These are phyloP conservation scores for Loris lydekkerianus DNA, from an alignment of 2,797 vertebrate genomes.

Conservation along the genomic window DNA sequence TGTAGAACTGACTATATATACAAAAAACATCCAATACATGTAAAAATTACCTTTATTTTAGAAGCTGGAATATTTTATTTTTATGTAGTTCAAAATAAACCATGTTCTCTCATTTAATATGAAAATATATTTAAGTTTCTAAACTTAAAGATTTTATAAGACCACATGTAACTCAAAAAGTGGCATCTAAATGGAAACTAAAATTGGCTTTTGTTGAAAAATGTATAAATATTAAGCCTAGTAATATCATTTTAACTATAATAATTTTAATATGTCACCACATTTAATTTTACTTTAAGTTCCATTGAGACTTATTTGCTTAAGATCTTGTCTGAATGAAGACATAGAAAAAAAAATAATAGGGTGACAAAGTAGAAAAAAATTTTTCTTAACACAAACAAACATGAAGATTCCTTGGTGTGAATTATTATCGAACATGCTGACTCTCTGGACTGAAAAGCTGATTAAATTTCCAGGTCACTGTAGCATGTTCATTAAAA, in stretches of 20 bases:
- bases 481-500: neutral
- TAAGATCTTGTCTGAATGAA: neutral
- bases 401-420: neutral
- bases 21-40: neutral
- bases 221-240: neutral
- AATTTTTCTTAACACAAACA: neutral
- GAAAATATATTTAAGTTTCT: neutral
- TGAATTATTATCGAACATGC: neutral
- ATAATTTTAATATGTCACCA: neutral
- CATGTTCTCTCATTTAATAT: neutral
- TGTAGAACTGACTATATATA: neutral
- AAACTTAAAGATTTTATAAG: neutral
- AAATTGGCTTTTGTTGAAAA: neutral
- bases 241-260: neutral
- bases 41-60: constrained; percentile 17
- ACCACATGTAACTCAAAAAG: neutral
- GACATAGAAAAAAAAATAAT: neutral
- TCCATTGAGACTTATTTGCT: neutral
- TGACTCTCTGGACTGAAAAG: neutral
- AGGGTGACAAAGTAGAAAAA: neutral
- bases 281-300: constrained; percentile 34
- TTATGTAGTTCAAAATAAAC: neutral
- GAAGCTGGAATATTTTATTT: constrained; percentile 12
- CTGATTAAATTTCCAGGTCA: constrained; percentile 12
- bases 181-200: neutral